These are phyloP conservation scores for Tuta absoluta DNA, from an alignment of 2,888 invertebrate species.

Conservation along the genomic window DNA sequence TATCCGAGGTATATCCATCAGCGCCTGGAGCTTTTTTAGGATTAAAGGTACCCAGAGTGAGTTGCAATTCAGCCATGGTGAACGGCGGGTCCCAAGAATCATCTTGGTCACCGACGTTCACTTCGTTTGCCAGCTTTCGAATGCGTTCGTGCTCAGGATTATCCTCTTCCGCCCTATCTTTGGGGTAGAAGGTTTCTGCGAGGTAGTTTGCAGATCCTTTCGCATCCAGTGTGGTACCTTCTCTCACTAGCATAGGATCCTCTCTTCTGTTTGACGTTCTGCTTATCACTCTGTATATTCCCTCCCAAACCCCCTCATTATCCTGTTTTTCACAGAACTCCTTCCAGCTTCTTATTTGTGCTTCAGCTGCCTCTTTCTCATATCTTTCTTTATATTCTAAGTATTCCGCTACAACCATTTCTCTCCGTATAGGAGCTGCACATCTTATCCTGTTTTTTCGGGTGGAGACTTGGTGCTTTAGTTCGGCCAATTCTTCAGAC, in stretches of 20 bases:
- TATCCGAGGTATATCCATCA: constrained; percentile 13
- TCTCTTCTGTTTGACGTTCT: constrained; percentile 23
- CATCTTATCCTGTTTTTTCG: constrained; percentile 13
- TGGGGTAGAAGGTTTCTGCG: constrained; percentile 9
- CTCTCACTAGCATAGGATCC: background rate
- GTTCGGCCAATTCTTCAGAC: background rate
- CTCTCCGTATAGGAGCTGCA: constrained; percentile 27
- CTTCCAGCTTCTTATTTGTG: constrained; percentile 28
- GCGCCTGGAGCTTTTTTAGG: background rate
- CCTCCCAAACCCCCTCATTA: constrained; percentile 30
- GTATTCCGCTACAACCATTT: constrained; percentile 24
- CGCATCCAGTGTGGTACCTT: background rate
- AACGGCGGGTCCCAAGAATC: background rate
- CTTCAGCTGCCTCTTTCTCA: background rate
- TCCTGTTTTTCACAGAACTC: constrained; percentile 30
- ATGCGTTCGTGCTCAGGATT: background rate
- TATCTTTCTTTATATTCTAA: constrained; percentile 27
- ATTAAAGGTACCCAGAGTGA: background rate
- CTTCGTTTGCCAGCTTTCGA: background rate
- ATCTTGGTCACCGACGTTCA: background rate
- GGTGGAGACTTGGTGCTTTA: constrained; percentile 2
- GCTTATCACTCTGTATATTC: constrained; percentile 26
- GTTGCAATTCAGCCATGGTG: background rate
- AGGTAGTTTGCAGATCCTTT: background rate
- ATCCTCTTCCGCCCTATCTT: background rate